A percentile compares a stretch with the other conserved stretches of the same genome.
Evolutionary conservation across 2,113 vertebrate genomes (phyloP).

Genomic region (Enhydra lutris): DNA sequence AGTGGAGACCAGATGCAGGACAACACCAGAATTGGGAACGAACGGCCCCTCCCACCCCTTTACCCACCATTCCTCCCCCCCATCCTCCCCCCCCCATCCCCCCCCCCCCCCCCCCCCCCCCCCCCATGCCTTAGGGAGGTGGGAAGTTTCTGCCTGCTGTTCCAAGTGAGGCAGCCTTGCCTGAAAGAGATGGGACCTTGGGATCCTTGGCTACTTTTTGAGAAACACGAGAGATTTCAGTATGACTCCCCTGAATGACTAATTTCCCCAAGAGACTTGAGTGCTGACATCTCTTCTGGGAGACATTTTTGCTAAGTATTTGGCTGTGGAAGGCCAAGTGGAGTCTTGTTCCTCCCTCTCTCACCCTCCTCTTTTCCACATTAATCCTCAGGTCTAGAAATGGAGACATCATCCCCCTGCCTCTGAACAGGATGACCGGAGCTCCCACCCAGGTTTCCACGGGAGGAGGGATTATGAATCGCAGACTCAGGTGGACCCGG

Average conservation of each 20-base stretch:
- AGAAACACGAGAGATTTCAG: background rate
- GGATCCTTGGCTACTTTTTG: background rate
- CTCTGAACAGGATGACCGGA: background rate
- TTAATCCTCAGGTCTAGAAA: background rate
- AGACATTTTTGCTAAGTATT: slow-evolving; percentile 17
- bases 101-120: background rate
- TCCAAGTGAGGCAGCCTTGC: background rate
- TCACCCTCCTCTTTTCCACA: background rate
- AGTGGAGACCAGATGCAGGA: background rate
- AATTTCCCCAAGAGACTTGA: background rate
- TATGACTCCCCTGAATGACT: background rate
- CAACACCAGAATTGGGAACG: background rate
- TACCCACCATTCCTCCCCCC: background rate
- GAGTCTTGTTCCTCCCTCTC: background rate
- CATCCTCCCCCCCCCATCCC: background rate
- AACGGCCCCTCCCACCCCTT: background rate
- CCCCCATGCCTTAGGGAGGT: background rate
- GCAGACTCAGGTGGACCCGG: background rate
- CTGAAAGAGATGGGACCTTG: background rate
- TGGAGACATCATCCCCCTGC: background rate
- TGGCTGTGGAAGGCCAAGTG: background rate
- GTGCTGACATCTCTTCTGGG: background rate
- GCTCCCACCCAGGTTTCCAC: background rate
- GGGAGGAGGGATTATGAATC: background rate
- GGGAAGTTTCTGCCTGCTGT: background rate